Percentiles rank a stretch among this genome's conserved stretches.
These are phyloP conservation scores for Hippocampus guttulatus DNA, from an alignment of 2,113 vertebrate genomes.

Conservation along the genomic window DNA sequence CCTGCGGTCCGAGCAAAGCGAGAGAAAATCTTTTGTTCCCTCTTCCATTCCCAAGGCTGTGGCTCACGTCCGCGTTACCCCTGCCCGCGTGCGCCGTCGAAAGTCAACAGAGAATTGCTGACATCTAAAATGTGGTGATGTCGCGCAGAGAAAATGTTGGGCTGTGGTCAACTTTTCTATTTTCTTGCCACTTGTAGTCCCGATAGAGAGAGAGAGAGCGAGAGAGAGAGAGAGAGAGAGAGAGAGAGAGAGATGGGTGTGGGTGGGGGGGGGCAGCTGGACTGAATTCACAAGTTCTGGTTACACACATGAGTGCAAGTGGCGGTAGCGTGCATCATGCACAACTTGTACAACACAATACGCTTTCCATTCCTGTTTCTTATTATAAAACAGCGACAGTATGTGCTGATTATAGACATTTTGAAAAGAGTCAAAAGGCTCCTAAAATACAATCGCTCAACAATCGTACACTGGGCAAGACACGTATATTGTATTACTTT, in stretches of 20 bases:
- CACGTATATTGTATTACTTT: neutral
- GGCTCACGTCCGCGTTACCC: no score
- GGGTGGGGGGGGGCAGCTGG: conserved; percentile 6
- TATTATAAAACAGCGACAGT: conserved; percentile 16
- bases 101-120: conserved; percentile 17
- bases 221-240: neutral
- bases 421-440: conserved; percentile 4
- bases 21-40: neutral
- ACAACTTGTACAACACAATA: conserved; percentile 6
- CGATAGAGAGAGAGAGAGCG: neutral
- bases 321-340: conserved; percentile 10
- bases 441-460: neutral
- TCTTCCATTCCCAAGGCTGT: neutral
- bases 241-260: neutral
- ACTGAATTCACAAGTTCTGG: conserved; percentile 7
- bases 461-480: neutral
- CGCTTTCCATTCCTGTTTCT: conserved; percentile 5
- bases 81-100: neutral
- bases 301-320: conserved; percentile 12
- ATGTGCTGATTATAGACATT: conserved; percentile 4
- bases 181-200: neutral
- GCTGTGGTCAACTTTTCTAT: conserved; percentile 9
- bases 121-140: conserved; percentile 14
- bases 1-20: neutral
- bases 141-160: neutral